These are phyloP conservation scores for Harpalus rufipes DNA, from an alignment of 2,888 invertebrate species.

Conservation along the genomic window DNA sequence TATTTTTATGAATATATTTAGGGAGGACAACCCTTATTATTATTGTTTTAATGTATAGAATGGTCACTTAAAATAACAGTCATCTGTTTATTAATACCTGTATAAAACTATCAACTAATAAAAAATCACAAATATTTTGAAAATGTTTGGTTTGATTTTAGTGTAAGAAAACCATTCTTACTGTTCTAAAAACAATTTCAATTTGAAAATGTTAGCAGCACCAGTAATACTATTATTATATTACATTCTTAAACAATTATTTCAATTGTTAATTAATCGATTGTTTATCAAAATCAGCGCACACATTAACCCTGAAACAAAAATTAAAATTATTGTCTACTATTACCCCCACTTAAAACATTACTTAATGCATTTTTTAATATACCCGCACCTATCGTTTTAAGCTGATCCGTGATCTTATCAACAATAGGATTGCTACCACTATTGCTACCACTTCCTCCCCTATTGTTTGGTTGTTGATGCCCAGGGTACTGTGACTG, in stretches of 20 bases:
- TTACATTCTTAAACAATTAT: slow-evolving; percentile 58
- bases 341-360: slow-evolving; percentile 68
- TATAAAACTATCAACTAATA: no score
- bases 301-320: slow-evolving; percentile 77
- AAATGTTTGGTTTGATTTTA: no score
- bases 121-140: no score
- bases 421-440: slow-evolving; percentile 72
- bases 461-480: slow-evolving; percentile 60
- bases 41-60: no score
- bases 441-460: slow-evolving; percentile 57
- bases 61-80: no score
- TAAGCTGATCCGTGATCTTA: slow-evolving; percentile 74
- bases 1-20: no score
- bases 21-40: no score
- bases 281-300: slow-evolving; percentile 71
- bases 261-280: slow-evolving; percentile 58
- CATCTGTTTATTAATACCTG: no score
- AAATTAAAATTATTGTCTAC: slow-evolving; percentile 69
- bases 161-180: no score
- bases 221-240: slow-evolving; percentile 20
- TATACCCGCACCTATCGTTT: slow-evolving; percentile 75
- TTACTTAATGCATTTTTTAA: slow-evolving; percentile 74
- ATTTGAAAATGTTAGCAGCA: neutral
- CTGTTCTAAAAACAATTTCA: no score
- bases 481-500: slow-evolving; percentile 69